Evolutionary conservation across 1,140 invertebrate genomes (phyloP).

Genomic region (Metopolophium dirhodum): DNA sequence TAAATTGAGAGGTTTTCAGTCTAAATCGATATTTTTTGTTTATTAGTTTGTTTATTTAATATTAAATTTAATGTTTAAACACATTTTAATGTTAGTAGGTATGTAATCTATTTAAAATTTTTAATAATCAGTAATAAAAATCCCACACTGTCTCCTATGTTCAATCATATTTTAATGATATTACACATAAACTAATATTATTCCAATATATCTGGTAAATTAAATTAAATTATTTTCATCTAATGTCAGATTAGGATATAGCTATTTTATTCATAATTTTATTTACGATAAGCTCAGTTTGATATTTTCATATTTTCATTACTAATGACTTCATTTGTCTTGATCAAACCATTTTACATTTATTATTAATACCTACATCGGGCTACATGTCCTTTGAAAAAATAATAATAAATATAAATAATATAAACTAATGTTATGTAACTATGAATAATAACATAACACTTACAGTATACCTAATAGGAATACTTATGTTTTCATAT

Average conservation of each 20-base stretch:
- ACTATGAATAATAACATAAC: not conserved
- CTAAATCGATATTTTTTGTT: too few relatives aligned
- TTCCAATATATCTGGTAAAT: not conserved
- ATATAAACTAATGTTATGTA: not conserved
- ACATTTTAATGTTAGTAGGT: too few relatives aligned
- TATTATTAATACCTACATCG: not conserved
- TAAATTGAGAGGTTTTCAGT: too few relatives aligned
- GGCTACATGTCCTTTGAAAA: not conserved
- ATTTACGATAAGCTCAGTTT: not conserved
- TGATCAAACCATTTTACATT: not conserved
- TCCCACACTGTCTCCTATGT: not conserved
- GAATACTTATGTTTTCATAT: too few relatives aligned
- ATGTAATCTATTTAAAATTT: too few relatives aligned
- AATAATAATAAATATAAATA: not conserved
- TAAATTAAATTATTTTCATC: not conserved
- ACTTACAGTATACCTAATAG: too few relatives aligned
- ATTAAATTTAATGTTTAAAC: too few relatives aligned
- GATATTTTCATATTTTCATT: not conserved
- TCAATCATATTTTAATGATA: not conserved
- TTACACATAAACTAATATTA: not conserved
- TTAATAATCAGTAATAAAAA: too few relatives aligned
- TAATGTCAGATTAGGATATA: too few relatives aligned
- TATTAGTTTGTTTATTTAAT: too few relatives aligned
- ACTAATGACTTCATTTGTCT: not conserved
- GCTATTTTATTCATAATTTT: not conserved